A percentile compares a stretch with the other conserved stretches of the same genome.
phyloP scores from a whole-genome alignment of 2,113 vertebrate species.

The Arenaria interpres region DNA sequence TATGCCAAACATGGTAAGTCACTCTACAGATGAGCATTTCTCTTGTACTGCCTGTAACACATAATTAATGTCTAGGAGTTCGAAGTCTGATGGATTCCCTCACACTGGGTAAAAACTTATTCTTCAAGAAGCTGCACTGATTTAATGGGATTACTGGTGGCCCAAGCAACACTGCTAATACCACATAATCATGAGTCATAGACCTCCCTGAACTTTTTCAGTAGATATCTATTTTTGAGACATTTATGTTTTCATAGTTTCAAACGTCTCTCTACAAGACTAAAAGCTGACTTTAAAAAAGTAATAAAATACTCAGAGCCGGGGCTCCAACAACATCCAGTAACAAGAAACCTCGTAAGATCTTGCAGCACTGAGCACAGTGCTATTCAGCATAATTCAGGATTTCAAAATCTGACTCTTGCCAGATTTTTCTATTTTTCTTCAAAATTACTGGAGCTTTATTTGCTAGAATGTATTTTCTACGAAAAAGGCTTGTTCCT shows the following conservation, averaged over 20 bases:
- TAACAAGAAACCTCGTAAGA: neutral
- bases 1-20: neutral
- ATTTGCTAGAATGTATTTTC: neutral
- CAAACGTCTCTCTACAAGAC: neutral
- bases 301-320: neutral
- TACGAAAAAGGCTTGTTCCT: neutral
- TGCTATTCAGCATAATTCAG: neutral
- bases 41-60: neutral
- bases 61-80: neutral
- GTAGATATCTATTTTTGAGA: constrained; percentile 26
- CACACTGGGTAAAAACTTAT: neutral
- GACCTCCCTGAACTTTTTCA: neutral
- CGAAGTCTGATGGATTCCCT: neutral
- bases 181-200: constrained; percentile 4
- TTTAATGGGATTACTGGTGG: neutral
- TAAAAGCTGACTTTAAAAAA: constrained; percentile 18
- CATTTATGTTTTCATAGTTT: neutral
- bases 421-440: neutral
- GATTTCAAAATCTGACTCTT: neutral
- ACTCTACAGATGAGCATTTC: neutral
- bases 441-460: neutral
- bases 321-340: neutral
- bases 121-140: neutral
- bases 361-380: neutral
- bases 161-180: neutral